These are phyloP conservation scores for Anniella stebbinsi DNA, from an alignment of 2,797 vertebrate species.

Conservation along the genomic window DNA sequence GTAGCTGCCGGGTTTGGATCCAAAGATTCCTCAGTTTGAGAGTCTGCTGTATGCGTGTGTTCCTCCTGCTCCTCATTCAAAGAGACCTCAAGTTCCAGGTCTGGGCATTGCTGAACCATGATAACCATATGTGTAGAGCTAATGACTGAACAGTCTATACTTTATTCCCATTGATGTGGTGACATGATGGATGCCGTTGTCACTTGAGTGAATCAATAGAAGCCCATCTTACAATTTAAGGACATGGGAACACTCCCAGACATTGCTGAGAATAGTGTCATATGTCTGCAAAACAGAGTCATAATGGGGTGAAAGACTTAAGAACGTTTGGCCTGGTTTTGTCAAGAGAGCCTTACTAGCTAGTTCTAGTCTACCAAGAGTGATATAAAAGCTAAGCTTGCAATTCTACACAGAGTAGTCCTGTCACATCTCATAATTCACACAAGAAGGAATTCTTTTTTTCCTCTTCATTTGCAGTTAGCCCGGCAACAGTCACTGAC, in stretches of 20 bases:
- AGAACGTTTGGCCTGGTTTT: neutral
- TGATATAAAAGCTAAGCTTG: neutral
- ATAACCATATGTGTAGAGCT: neutral
- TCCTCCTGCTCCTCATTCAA: neutral
- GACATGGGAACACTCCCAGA: neutral
- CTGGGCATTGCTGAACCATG: neutral
- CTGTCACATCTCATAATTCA: constrained; percentile 14
- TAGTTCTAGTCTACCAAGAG: neutral
- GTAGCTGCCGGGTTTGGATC: neutral
- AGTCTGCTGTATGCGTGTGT: neutral
- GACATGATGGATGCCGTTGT: neutral
- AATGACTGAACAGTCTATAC: neutral
- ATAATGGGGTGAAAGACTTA: neutral
- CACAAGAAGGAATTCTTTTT: neutral
- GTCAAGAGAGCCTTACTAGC: neutral
- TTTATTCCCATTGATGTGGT: neutral
- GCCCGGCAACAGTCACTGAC: constrained; percentile 33
- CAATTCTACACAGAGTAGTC: neutral
- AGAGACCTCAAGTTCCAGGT: neutral
- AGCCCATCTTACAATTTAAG: neutral
- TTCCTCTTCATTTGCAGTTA: neutral
- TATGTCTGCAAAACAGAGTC: neutral
- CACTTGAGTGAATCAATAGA: neutral
- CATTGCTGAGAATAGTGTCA: neutral
- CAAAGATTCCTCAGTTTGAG: neutral